Conservation (phyloP, 2,888 invertebrate species). For the Aphidius colemani region DNA sequence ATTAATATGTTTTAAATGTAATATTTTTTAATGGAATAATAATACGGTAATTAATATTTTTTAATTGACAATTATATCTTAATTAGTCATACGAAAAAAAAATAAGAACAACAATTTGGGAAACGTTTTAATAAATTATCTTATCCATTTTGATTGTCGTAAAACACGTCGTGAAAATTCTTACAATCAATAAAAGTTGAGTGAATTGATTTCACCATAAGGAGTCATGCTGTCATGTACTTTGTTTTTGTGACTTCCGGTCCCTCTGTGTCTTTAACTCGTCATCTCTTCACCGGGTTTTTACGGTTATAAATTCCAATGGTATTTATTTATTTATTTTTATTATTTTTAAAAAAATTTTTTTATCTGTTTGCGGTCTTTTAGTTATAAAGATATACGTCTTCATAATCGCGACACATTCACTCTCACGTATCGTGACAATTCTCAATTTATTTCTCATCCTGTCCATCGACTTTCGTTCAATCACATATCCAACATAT, state of each 20-base stretch:
- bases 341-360: too few relatives aligned
- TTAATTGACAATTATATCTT: too few relatives aligned
- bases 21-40: too few relatives aligned
- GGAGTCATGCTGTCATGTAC: conserved; percentile 14
- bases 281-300: conserved; percentile 17
- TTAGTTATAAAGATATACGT: conserved; percentile 18
- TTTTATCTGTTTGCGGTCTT: conserved; percentile 12
- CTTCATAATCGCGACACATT: conserved; percentile 21
- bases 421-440: conserved; percentile 21
- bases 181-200: conserved; percentile 12
- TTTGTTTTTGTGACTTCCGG: conserved; percentile 14
- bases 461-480: neutral
- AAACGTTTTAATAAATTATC: too few relatives aligned
- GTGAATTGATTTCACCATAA: conserved; percentile 1
- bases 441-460: conserved; percentile 21
- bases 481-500: too few relatives aligned
- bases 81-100: too few relatives aligned
- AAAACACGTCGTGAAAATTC: conserved; percentile 5
- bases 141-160: too few relatives aligned
- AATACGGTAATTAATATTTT: too few relatives aligned
- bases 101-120: too few relatives aligned
- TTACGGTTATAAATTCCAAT: conserved; percentile 28
- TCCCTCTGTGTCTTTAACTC: conserved; percentile 14
- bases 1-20: too few relatives aligned
- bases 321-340: neutral